Evolutionary conservation across 1,140 invertebrate species (phyloP).

Genomic region (Chrysopa pallens): DNA sequence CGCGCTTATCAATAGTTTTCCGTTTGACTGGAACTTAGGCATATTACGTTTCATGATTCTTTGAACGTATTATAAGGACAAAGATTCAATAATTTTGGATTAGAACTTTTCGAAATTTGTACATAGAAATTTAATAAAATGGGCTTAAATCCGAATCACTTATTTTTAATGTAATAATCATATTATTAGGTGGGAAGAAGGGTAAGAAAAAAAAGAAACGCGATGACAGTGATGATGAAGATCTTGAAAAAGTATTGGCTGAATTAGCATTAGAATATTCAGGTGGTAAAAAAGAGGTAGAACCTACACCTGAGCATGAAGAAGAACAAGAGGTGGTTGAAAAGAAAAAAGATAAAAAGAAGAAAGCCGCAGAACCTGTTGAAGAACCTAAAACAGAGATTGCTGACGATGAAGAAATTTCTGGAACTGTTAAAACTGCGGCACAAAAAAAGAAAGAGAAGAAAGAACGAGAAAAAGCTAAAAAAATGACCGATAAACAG

Average conservation of each 20-base stretch:
- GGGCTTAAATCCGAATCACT: background rate
- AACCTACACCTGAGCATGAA: conserved; percentile 3
- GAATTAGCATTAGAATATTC: conserved; percentile 63
- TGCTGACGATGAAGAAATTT: conserved; percentile 32
- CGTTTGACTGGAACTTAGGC: no score
- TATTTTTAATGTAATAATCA: background rate
- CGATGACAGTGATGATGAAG: conserved; percentile 64
- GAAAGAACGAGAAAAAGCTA: conserved; percentile 64
- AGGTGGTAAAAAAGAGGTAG: conserved; percentile 28
- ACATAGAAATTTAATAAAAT: background rate
- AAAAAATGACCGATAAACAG: conserved; percentile 40
- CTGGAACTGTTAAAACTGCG: conserved; percentile 54
- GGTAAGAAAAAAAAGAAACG: conserved; percentile 52
- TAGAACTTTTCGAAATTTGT: background rate
- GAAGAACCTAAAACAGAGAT: conserved; percentile 24
- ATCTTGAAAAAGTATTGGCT: conserved; percentile 67
- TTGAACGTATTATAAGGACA: background rate
- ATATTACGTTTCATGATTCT: background rate
- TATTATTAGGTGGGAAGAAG: conserved; percentile 30
- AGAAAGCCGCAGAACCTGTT: conserved; percentile 15
- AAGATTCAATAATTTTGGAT: background rate
- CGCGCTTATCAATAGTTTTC: no score
- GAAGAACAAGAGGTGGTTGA: conserved; percentile 8
- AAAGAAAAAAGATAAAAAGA: conserved; percentile 16
- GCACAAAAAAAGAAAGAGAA: conserved; percentile 78